Percentiles rank a stretch among this genome's conserved stretches.
Conservation (phyloP, 2,113 vertebrate species). For the Ramphastos sulfuratus region DNA sequence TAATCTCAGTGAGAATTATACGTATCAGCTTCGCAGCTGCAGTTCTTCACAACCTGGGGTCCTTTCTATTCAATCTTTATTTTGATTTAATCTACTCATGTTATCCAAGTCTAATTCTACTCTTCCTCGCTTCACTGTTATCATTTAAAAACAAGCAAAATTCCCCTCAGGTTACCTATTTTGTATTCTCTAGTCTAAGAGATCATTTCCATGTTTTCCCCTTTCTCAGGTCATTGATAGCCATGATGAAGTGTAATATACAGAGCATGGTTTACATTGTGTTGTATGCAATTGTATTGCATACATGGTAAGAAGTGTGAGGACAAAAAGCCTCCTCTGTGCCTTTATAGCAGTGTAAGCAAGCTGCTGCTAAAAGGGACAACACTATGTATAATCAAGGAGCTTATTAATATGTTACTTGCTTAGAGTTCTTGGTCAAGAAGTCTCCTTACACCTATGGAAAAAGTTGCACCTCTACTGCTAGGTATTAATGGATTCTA, state of each 20-base stretch:
- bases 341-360: not conserved
- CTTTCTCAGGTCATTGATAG: not conserved
- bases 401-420: not conserved
- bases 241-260: not conserved
- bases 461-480: not conserved
- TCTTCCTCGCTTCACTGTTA: not conserved
- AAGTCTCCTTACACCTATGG: not conserved
- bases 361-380: not conserved
- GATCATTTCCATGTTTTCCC: not conserved
- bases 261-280: not conserved
- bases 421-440: not conserved
- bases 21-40: not conserved
- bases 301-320: not conserved
- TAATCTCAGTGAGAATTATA: not conserved
- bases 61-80: not conserved
- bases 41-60: not conserved
- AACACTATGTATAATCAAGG: not conserved
- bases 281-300: not conserved
- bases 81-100: not conserved
- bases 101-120: not conserved
- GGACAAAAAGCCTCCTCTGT: not conserved
- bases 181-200: not conserved
- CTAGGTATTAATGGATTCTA: not conserved
- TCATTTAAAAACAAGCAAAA: not conserved
- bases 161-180: not conserved